phyloP scores from a whole-genome alignment of 1,140 invertebrate genomes.

The Macrostomum lignano region DNA sequence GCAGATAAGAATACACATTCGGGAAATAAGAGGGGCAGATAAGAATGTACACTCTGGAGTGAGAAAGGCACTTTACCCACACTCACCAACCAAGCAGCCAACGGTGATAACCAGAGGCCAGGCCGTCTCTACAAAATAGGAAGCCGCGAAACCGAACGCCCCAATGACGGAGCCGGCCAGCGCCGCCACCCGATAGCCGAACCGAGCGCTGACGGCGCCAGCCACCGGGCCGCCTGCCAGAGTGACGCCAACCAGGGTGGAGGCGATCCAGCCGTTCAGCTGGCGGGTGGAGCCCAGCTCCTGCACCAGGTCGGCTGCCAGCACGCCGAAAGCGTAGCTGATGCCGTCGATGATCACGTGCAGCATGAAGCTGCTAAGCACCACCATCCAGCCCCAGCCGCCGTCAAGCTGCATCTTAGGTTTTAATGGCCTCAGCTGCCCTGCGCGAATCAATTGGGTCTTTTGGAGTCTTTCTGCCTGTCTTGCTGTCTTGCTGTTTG shows the following conservation, averaged over 20 bases:
- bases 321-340: constrained; percentile 26
- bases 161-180: constrained; percentile 12
- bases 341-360: constrained; percentile 86
- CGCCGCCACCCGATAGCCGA: constrained; percentile 11
- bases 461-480: no score
- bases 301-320: constrained; percentile 38
- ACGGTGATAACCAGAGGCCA: constrained; percentile 24
- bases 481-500: no score
- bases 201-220: constrained; percentile 10
- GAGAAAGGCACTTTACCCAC: no score
- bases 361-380: constrained; percentile 77
- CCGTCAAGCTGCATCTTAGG: no score
- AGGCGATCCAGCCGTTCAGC: constrained; percentile 45
- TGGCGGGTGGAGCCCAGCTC: constrained; percentile 57
- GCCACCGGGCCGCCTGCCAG: constrained; percentile 11
- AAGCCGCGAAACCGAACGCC: constrained; percentile 9
- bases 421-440: no score
- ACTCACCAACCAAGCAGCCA: no score
- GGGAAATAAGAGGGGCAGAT: no score
- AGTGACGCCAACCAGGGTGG: constrained; percentile 18
- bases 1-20: no score
- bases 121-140: constrained; percentile 13
- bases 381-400: constrained; percentile 63
- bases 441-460: no score
- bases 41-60: no score